These are phyloP conservation scores for Meteorus cinctellus DNA, from an alignment of 2,888 invertebrate species.

Conservation along the genomic window DNA sequence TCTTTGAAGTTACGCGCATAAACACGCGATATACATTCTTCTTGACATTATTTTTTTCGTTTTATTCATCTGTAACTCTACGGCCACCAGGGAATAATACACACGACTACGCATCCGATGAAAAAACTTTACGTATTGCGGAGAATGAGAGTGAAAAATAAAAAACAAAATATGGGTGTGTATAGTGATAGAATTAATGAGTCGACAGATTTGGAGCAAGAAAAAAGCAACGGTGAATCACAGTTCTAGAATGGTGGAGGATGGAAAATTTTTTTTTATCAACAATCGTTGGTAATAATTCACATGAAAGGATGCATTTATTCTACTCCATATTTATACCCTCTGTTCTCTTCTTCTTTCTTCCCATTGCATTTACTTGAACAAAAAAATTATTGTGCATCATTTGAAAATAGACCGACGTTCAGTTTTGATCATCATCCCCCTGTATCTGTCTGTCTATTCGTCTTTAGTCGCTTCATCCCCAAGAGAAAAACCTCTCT, in stretches of 20 bases:
- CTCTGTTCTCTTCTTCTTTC: constrained; percentile 29
- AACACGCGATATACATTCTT: constrained; percentile 65
- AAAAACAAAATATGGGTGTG: constrained; percentile 13
- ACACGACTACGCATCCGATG: background rate
- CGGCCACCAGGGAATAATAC: constrained; percentile 30
- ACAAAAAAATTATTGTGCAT: constrained; percentile 18
- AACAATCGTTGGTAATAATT: constrained; percentile 63
- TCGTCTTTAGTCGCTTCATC: constrained; percentile 46
- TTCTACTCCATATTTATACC: constrained; percentile 43
- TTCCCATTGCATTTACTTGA: background rate
- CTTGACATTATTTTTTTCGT: constrained; percentile 20
- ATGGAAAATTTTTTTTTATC: constrained; percentile 39
- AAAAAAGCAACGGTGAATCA: constrained; percentile 6
- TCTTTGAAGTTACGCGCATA: constrained; percentile 68
- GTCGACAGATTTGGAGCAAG: background rate
- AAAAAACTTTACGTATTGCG: background rate
- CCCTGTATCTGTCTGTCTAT: constrained; percentile 45
- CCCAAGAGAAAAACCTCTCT: constrained; percentile 61
- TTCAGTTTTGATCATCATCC: constrained; percentile 31
- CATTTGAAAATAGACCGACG: constrained; percentile 49
- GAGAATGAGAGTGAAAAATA: constrained; percentile 4
- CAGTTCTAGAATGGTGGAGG: background rate
- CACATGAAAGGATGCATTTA: constrained; percentile 71
- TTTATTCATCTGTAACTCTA: background rate
- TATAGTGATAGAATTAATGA: constrained; percentile 10